Evolutionary conservation across 2,797 vertebrate species (phyloP).

Genomic region (Pseudocheirus occidentalis): DNA sequence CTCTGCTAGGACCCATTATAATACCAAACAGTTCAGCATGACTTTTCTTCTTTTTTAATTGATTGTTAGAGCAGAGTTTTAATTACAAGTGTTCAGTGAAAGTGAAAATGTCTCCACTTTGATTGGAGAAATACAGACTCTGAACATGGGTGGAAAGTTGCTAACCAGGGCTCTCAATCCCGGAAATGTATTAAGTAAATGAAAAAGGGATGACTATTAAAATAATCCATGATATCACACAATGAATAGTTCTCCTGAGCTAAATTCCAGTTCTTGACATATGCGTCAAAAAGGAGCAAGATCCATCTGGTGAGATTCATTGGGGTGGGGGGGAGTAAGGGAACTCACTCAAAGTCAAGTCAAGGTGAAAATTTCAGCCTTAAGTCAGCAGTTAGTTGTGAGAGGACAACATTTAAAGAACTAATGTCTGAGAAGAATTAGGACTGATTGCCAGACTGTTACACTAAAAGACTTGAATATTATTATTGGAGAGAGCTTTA

Average conservation of each 20-base stretch:
- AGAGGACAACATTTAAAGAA: conserved; percentile 18
- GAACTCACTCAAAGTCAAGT: conserved; percentile 46
- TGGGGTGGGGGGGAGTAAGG: neutral
- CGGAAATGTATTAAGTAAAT: conserved; percentile 62
- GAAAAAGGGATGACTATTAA: conserved; percentile 44
- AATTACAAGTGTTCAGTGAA: conserved; percentile 75
- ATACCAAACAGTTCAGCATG: conserved; percentile 72
- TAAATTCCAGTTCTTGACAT: conserved; percentile 51
- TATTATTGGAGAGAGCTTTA: conserved; percentile 52
- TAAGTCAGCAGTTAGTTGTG: conserved; percentile 26
- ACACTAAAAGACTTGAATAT: neutral
- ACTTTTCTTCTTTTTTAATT: conserved; percentile 74
- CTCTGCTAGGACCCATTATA: conserved; percentile 49
- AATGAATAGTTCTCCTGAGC: conserved; percentile 13
- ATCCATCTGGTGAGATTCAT: neutral
- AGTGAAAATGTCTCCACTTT: conserved; percentile 49
- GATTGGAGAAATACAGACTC: conserved; percentile 50
- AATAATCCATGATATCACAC: conserved; percentile 24
- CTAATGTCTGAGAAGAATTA: conserved; percentile 57
- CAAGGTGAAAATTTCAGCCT: conserved; percentile 36
- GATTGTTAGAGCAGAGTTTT: conserved; percentile 58
- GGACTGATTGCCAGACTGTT: conserved; percentile 53
- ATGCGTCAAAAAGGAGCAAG: conserved; percentile 31
- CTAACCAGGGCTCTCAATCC: conserved; percentile 38
- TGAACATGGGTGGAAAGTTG: neutral